Evolutionary conservation across 2,888 invertebrate species (phyloP).

Genomic region (Cataglyphis altisquamis): DNA sequence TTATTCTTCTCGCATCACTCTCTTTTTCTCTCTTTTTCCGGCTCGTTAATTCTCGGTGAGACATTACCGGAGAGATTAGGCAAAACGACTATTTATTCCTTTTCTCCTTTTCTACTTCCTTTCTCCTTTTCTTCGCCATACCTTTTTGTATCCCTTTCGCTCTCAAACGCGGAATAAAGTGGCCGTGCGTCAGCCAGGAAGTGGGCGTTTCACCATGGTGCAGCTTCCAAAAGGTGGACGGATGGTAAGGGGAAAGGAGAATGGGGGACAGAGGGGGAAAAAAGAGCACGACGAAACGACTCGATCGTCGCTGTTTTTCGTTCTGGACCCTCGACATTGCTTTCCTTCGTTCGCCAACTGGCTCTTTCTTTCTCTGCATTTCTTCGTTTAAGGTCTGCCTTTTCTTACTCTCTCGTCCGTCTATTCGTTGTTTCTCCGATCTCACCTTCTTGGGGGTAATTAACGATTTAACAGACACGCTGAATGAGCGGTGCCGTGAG

Average conservation of each 20-base stretch:
- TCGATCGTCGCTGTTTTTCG: constrained; percentile 15
- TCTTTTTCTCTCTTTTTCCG: constrained; percentile 16
- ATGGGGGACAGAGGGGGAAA: constrained; percentile 51
- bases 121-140: constrained; percentile 14
- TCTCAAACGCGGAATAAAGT: constrained; percentile 68
- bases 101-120: constrained; percentile 16
- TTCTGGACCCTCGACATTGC: constrained; percentile 62
- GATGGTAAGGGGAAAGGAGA: background rate
- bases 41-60: constrained; percentile 73
- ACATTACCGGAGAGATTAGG: constrained; percentile 74
- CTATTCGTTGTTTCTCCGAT: constrained; percentile 9
- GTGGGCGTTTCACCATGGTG: constrained; percentile 82
- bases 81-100: constrained; percentile 49
- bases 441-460: constrained; percentile 74
- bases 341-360: constrained; percentile 29
- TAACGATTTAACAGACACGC: constrained; percentile 84
- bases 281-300: constrained; percentile 27
- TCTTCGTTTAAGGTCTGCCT: constrained; percentile 31
- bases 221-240: constrained; percentile 63
- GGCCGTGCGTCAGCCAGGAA: constrained; percentile 79
- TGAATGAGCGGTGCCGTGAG: constrained; percentile 76
- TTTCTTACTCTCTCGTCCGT: constrained; percentile 40
- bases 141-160: constrained; percentile 5
- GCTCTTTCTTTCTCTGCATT: constrained; percentile 21
- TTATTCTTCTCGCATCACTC: constrained; percentile 10